Base-by-base conservation (phyloP, 2,113 vertebrate species). In the Macquaria australasica region DNA sequence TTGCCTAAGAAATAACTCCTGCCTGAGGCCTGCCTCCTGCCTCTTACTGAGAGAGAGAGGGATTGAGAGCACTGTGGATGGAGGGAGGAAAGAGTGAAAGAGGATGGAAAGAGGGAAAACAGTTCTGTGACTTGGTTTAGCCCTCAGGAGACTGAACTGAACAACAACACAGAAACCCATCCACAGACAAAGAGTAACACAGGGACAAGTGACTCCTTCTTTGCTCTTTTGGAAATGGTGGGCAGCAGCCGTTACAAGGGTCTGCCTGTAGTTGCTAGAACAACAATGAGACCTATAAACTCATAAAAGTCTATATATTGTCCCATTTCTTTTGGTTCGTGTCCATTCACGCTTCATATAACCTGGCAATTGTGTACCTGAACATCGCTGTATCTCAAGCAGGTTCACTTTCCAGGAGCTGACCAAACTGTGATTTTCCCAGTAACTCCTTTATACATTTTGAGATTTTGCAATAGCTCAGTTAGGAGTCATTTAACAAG, bases 141-240 rank as follows among this genome's bases (percentile, higher is more conserved):
- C 71, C 71, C 72, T 62, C 79, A 20, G 69, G 78, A 79, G 60
- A 53, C 31, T 2, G 23, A 53, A 60, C 21, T 50, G 77, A 87
- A 58, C 72, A 62, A 64, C 34, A 28, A 81, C 45, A 67, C 60
- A 89, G 63, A 78, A 56, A 83, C 31, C 28, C 28, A 82, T 87
- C 74, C 85, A 56, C 28, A 75, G 71, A 64, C 39, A 79, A 34
- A 66, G 62, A 82, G 21, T 25, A 72, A 63, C 76, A 43, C 34
- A 7, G 85, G 68, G 75, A 88, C 76, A 82, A 88, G 73, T 67
- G 72, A 68, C 67, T 86, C 48, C 53, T 16, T 78, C 81, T 74
- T 80, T 56, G 79, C 90, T 89, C 80, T 81, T 84, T 93, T 86
- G 77, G 76, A 86, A 56, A 84, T 28, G 85, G 39, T 50, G 7